Conservation (phyloP, 2,113 vertebrate species). For the Donacobius atricapilla region DNA sequence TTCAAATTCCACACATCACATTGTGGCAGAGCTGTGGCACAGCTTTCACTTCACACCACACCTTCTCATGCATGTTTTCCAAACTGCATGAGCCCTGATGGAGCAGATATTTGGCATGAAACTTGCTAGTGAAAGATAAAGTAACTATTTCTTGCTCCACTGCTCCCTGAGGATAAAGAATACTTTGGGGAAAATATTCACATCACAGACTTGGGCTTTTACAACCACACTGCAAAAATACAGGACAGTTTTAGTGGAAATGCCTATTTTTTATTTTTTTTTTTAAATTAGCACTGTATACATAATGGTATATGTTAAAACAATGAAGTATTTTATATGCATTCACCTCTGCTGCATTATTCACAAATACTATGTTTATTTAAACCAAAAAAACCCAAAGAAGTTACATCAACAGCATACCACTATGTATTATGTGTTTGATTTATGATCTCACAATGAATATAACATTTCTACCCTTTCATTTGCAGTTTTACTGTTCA, state of each 20-base stretch:
- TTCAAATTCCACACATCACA: background rate
- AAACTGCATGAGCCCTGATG: background rate
- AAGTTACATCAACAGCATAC: background rate
- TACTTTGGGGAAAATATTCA: background rate
- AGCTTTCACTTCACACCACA: background rate
- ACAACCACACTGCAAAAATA: background rate
- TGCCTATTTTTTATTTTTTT: rapidly evolving
- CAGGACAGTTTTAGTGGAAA: background rate
- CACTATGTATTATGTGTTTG: rapidly evolving
- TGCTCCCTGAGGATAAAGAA: background rate
- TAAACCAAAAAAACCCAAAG: background rate
- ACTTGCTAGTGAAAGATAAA: background rate
- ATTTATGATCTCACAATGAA: background rate
- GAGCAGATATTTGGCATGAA: background rate
- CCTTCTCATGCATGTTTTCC: background rate
- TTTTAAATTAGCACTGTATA: background rate
- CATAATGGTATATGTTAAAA: background rate
- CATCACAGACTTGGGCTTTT: background rate
- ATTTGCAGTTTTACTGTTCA: background rate
- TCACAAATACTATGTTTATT: background rate
- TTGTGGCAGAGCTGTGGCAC: background rate
- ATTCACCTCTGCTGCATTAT: background rate
- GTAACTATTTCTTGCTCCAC: background rate
- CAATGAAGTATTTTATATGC: background rate
- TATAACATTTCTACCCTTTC: background rate